Evolutionary conservation across 2,888 invertebrate species (phyloP).

Genomic region (Heteropelma amictum): DNA sequence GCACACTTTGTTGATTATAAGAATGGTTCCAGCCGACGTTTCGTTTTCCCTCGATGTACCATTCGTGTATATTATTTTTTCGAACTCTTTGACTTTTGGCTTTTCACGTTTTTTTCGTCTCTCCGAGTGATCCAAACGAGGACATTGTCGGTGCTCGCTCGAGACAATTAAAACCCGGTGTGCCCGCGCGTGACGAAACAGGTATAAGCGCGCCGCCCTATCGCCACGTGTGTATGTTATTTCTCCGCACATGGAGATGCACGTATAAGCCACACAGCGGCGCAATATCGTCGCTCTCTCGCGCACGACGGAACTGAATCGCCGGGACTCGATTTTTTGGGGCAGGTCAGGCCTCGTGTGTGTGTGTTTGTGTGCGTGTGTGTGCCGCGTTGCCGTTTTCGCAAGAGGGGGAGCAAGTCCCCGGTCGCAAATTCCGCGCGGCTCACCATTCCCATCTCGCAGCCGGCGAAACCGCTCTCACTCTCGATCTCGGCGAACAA

Average conservation of each 20-base stretch:
- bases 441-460: constrained; percentile 21
- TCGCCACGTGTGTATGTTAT: neutral
- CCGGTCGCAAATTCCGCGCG: constrained; percentile 30
- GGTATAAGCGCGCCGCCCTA: neutral
- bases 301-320: constrained; percentile 22
- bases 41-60: neutral
- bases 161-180: neutral
- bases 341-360: constrained; percentile 59
- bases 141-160: no score
- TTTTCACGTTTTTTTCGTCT: neutral
- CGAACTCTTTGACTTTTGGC: neutral
- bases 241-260: neutral
- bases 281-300: neutral
- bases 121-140: neutral
- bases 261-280: neutral
- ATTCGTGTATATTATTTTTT: neutral
- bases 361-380: no score
- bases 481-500: constrained; percentile 16
- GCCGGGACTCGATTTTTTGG: constrained; percentile 57
- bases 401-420: constrained; percentile 12
- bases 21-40: no score
- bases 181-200: neutral
- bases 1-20: no score
- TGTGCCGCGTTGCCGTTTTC: constrained; percentile 13
- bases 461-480: constrained; percentile 31